These are phyloP conservation scores for Anisognathus igniventris DNA, from an alignment of 2,797 vertebrate genomes.

Conservation along the genomic window DNA sequence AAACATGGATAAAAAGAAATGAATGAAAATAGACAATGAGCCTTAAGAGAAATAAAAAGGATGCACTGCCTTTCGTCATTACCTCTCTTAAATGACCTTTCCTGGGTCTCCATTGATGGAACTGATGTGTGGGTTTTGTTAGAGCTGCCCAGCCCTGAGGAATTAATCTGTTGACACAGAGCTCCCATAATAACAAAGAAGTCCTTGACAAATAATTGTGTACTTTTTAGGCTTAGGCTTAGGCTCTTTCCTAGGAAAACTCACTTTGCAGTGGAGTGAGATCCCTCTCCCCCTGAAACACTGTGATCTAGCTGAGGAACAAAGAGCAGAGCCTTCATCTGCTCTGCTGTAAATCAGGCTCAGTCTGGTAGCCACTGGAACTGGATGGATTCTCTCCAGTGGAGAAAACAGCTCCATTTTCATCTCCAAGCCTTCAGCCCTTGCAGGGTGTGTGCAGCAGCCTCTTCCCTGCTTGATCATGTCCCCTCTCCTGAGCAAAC, in stretches of 20 bases:
- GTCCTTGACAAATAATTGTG: not conserved
- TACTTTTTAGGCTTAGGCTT: too few relatives aligned
- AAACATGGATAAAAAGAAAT: not conserved
- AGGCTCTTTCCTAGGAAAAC: not conserved
- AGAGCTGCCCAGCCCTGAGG: not conserved
- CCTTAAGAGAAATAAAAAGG: not conserved
- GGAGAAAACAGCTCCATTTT: not conserved
- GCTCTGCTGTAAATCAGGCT: not conserved
- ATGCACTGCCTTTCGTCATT: not conserved
- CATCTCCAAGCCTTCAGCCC: not conserved
- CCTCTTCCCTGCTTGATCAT: not conserved
- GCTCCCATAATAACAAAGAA: not conserved
- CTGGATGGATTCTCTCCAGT: not conserved
- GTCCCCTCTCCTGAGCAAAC: not conserved
- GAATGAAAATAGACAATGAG: not conserved
- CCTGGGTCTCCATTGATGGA: not conserved
- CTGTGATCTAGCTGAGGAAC: not conserved
- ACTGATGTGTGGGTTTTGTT: not conserved
- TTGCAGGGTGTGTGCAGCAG: not conserved
- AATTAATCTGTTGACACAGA: slow-evolving; percentile 28
- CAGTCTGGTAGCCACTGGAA: not conserved
- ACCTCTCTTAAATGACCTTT: not conserved
- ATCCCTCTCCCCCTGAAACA: not conserved
- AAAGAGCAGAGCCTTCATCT: not conserved
- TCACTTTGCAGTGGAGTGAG: not conserved